Base-by-base conservation (phyloP, 2,797 vertebrate genomes). In the Discoglossus pictus region DNA sequence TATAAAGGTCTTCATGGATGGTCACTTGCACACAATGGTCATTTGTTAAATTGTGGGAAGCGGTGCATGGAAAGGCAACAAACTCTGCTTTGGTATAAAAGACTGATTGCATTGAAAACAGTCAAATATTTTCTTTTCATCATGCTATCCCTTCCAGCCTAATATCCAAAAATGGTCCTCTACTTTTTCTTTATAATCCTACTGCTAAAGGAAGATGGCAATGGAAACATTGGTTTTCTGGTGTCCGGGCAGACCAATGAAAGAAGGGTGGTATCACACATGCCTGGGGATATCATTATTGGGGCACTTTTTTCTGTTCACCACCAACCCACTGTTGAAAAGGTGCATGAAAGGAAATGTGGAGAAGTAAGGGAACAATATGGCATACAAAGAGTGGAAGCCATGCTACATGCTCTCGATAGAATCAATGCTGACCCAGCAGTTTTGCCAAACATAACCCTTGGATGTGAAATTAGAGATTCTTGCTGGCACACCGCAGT, bases 401-500 rank as follows among this genome's bases (percentile, higher is more conserved):
- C 97, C 60, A 99, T 99, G 97, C 87, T 99, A 76, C 92, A 96
- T 71, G 96, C 97, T 0, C 86, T 99, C 74, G 97, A 99, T 71
- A 90, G 93, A 65, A 99, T 99, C 75, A 99, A 99, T 11, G 85
- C 92, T 39, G 94, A 99, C 76, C 88, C 91, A 42, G 78, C 74
- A 0, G 86, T 99, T 61, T 80, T 99, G 74, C 97, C 97, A 2
- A 98, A 98, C 72, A 95, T 99, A 78, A 92, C 90, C 0, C 78
- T 99, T 55, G 97, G 97, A 76, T 98, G 97, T 36, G 97, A 99
- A 86, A 99, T 99, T 83, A 91, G 95, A 78, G 97, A 99, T 80
- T 99, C 97, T 0, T 99, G 97, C 73, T 99, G 97, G 97, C 96
- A 99, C 83, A 96, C 97, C 0, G 95, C 97, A 0, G 97, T 99